These are phyloP conservation scores for Girardinichthys multiradiatus DNA, from an alignment of 2,113 vertebrate genomes.

Conservation along the genomic window DNA sequence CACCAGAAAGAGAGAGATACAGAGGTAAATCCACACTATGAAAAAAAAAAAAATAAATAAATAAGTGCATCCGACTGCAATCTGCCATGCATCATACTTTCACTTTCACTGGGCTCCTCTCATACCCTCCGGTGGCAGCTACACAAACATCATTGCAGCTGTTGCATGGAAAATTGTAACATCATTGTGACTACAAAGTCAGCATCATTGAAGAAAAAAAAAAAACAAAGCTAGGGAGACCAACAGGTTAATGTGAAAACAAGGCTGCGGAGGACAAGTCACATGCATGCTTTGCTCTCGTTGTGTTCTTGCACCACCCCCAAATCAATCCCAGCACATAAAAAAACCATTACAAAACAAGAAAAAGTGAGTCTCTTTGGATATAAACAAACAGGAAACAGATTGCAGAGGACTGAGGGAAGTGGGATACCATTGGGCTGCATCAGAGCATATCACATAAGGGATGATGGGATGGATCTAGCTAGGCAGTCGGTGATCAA, in stretches of 20 bases:
- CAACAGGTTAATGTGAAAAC: slow-evolving; percentile 48
- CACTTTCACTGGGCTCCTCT: slow-evolving; percentile 64
- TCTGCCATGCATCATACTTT: slow-evolving; percentile 75
- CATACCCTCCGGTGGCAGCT: slow-evolving; percentile 57
- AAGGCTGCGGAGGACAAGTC: slow-evolving; percentile 57
- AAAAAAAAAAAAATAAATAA: slow-evolving; percentile 46
- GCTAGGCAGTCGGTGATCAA: slow-evolving; percentile 70
- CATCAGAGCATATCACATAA: slow-evolving; percentile 71
- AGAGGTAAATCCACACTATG: slow-evolving; percentile 53
- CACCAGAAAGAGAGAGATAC: slow-evolving; percentile 49
- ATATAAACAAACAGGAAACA: slow-evolving; percentile 34
- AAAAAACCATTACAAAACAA: slow-evolving; percentile 13
- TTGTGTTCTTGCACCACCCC: slow-evolving; percentile 68
- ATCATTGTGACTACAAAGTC: slow-evolving; percentile 53
- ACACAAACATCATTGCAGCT: slow-evolving; percentile 69
- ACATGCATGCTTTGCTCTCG: slow-evolving; percentile 65
- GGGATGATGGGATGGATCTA: slow-evolving; percentile 69
- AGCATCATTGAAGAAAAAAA: slow-evolving; percentile 29
- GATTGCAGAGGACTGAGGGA: slow-evolving; percentile 49
- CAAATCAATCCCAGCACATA: slow-evolving; percentile 60
- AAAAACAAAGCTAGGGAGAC: slow-evolving; percentile 39
- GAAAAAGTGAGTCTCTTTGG: slow-evolving; percentile 27
- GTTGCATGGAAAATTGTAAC: slow-evolving; percentile 37
- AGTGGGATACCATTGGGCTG: slow-evolving; percentile 66
- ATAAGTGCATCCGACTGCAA: slow-evolving; percentile 67